phyloP scores from a whole-genome alignment of 2,113 vertebrate genomes.

The Mesocricetus auratus region DNA sequence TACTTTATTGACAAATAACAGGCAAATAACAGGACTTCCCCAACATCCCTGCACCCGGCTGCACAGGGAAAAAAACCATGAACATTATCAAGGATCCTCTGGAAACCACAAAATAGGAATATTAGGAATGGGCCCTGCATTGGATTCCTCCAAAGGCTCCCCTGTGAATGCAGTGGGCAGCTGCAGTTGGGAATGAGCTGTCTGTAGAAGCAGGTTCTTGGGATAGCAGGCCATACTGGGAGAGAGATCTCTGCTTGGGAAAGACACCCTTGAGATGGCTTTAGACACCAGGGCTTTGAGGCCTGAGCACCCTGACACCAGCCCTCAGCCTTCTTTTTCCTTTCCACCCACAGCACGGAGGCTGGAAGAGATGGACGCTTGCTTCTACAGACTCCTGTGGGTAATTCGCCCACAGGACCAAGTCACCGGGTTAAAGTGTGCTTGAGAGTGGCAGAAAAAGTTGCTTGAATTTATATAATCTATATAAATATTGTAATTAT shows the following conservation, averaged over 20 bases:
- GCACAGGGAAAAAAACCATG: not conserved
- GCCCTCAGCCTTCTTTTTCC: not conserved
- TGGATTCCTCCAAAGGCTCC: too few relatives aligned
- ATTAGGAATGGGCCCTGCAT: not conserved
- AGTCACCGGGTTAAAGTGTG: not conserved
- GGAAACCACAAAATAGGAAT: not conserved
- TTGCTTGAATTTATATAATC: not conserved
- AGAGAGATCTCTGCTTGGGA: not conserved
- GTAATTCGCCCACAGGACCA: not conserved
- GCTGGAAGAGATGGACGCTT: not conserved
- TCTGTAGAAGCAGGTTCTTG: not conserved
- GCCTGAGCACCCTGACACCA: not conserved
- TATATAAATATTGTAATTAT: not conserved
- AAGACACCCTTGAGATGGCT: too few relatives aligned
- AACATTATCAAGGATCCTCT: not conserved
- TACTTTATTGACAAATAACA: too few relatives aligned
- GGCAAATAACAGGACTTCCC: too few relatives aligned
- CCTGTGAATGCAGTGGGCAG: not conserved
- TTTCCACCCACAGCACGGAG: not conserved
- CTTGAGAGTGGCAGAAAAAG: not conserved
- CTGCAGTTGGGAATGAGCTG: not conserved
- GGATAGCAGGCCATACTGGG: too few relatives aligned
- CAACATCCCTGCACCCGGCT: accelerated
- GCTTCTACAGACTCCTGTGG: not conserved
- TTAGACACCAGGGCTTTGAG: not conserved